These are phyloP conservation scores for Lithobates sylvaticus DNA, from an alignment of 2,797 vertebrate species.

Conservation along the genomic window DNA sequence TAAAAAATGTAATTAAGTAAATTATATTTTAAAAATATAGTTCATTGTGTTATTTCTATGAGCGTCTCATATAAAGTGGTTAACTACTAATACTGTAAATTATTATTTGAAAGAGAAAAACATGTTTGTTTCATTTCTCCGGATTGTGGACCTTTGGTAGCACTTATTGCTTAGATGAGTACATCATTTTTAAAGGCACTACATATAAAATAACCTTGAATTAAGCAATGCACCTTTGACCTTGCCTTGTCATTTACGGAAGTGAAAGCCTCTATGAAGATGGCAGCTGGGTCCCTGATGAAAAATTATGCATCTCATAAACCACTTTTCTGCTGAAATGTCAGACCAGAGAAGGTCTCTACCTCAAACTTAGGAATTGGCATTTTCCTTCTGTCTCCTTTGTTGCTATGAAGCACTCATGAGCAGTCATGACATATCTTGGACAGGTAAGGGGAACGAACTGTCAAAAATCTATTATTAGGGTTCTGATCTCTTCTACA, in stretches of 20 bases:
- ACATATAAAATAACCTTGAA: conserved; percentile 71
- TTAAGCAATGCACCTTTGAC: conserved; percentile 75
- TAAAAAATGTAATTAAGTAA: no score
- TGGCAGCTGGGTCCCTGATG: conserved; percentile 80
- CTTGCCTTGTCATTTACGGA: conserved; percentile 73
- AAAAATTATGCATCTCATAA: conserved; percentile 85
- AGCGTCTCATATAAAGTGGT: background rate
- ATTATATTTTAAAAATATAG: background rate
- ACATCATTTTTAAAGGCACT: conserved; percentile 69
- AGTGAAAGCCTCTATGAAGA: conserved; percentile 75
- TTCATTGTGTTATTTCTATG: background rate
- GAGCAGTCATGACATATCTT: conserved; percentile 81
- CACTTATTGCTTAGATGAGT: conserved; percentile 53
- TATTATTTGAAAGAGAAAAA: background rate
- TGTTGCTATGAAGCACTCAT: conserved; percentile 82
- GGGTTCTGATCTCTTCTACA: conserved; percentile 80
- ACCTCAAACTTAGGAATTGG: conserved; percentile 81
- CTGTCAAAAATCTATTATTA: conserved; percentile 85
- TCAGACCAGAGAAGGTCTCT: conserved; percentile 79
- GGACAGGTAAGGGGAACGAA: conserved; percentile 80
- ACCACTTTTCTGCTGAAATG: conserved; percentile 81
- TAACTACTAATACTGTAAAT: background rate
- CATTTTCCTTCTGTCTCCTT: conserved; percentile 85
- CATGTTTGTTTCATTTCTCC: conserved; percentile 24
- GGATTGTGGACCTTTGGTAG: conserved; percentile 1